phyloP scores from a whole-genome alignment of 2,888 invertebrate species.

The Plebejus argus region DNA sequence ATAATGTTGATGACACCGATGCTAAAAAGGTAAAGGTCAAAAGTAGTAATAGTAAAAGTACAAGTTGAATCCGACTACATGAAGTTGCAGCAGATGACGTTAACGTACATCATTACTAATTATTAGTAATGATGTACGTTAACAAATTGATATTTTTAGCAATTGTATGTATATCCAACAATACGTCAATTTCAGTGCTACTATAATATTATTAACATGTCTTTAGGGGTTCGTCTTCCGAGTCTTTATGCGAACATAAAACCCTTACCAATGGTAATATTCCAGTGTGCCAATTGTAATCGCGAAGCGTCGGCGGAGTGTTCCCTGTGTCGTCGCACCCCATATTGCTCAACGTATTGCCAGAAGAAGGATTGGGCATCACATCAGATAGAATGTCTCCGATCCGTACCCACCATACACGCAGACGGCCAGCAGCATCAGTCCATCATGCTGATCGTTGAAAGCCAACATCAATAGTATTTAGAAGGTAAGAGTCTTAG shows the following conservation, averaged over 20 bases:
- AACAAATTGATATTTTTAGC: too few species aligned
- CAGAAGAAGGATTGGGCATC: constrained; percentile 94
- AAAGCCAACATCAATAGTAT: constrained; percentile 83
- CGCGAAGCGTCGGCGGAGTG: constrained; percentile 93
- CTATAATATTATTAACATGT: too few species aligned
- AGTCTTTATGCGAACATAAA: too few species aligned
- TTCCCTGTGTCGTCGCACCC: constrained; percentile 91
- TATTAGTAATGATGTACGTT: too few species aligned
- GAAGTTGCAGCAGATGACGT: too few species aligned
- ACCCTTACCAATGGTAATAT: constrained; percentile 36
- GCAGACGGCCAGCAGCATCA: constrained; percentile 79
- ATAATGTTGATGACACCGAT: constrained; percentile 81
- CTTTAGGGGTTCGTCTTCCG: too few species aligned
- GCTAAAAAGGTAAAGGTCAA: constrained; percentile 84
- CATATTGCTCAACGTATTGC: constrained; percentile 94
- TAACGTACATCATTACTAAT: too few species aligned
- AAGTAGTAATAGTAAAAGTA: not conserved
- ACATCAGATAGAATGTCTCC: constrained; percentile 91
- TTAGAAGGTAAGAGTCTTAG: constrained; percentile 43
- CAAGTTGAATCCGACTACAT: too few species aligned
- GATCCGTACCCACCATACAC: constrained; percentile 81
- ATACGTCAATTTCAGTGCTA: too few species aligned
- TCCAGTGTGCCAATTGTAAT: constrained; percentile 93
- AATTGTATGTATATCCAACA: too few species aligned
- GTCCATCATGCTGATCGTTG: constrained; percentile 93